Evolutionary conservation across 2,113 vertebrate species (phyloP), one percentile per base, ranked within the genome.

Genomic region (Gobio gobio): DNA sequence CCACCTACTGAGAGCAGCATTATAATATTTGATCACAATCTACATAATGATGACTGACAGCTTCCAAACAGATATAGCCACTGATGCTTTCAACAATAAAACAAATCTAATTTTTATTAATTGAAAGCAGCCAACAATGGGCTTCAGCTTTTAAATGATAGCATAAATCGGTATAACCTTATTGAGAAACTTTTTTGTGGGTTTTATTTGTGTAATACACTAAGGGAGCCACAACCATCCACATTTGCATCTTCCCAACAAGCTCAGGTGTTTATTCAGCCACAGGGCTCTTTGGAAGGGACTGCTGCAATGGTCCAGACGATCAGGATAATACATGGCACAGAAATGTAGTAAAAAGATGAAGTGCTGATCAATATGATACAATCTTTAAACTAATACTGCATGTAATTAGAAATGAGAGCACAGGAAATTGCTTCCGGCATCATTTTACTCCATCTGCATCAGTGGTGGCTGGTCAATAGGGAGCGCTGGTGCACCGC

Each of bases 21-120:
- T 77, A 84, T 64, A 73, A 77, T 66, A 84, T 77, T 76, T 76
- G 58, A 66, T 63, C 29, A 64, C 40, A 75, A 56, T 77, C 59
- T 68, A 22, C 45, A 84, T 68, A 58, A 78, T 66, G 83, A 77
- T 68, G 61, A 84, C 29, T 84, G 61, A 68, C 75, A 78, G 13
- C 59, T 84, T 78, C 45, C 36, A 29, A 75, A 43, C 43, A 20
- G 26, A 84, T 33, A 22, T 22, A 51, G 20, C 24, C 45, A 68
- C 36, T 40, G 59, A 68, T 68, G 61, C 45, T 63, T 51, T 78
- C 73, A 78, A 78, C n/a, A 54, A 78, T 84, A 24, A 64, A 77
- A 77, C 54, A 64, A 40, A 22, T 47, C 7, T 9, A 12, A 22
- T 47, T 59, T 74, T 9, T 43, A 74, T 36, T 74, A n/a, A 49